Evolutionary conservation across 2,113 vertebrate genomes (phyloP).

Genomic region (Nymphicus hollandicus): DNA sequence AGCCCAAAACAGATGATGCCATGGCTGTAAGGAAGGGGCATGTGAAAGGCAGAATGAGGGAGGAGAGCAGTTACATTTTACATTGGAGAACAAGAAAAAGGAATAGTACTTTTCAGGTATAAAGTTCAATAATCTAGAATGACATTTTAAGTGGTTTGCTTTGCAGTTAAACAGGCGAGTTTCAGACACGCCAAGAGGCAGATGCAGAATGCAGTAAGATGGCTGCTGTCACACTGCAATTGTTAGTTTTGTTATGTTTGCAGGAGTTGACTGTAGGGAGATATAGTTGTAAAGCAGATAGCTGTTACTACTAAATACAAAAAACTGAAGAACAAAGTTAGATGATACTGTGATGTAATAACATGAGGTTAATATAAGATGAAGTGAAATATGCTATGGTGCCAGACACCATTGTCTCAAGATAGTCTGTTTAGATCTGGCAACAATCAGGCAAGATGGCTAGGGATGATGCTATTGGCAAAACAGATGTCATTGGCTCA

Average conservation of each 20-base stretch:
- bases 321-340: background rate
- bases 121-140: background rate
- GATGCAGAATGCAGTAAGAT: background rate
- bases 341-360: background rate
- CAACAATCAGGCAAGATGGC: too few species aligned
- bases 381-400: background rate
- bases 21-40: background rate
- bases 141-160: background rate
- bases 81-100: background rate
- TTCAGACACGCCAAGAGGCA: background rate
- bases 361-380: background rate
- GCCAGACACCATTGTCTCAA: background rate
- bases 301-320: background rate
- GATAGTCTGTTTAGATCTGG: background rate
- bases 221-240: background rate
- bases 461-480: background rate
- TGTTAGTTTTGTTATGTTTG: background rate
- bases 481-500: background rate
- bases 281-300: background rate
- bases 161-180: background rate
- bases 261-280: background rate
- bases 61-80: background rate
- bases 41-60: accelerated
- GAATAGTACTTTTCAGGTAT: background rate
- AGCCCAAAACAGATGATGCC: background rate